Base-by-base conservation (phyloP, 2,113 vertebrate genomes). In the Leiothrix lutea region DNA sequence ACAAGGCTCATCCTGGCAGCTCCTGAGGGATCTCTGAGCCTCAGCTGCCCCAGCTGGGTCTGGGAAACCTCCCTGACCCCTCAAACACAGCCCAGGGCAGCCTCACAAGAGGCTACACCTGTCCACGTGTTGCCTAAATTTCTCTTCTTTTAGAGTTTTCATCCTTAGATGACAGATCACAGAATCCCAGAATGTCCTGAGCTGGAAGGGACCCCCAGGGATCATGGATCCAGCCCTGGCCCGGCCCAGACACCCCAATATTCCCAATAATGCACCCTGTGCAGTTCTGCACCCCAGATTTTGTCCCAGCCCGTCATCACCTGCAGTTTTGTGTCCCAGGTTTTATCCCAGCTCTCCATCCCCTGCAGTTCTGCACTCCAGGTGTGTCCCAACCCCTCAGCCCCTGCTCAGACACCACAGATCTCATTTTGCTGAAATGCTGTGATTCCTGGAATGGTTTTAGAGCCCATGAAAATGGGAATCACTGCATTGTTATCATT, bases 351-450 rank as follows among this genome's bases (percentile, higher is more conserved):
- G 13, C 31, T 19, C 35, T 36, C 47, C 65, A 15, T 11, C 6
- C n/a, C 21, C 7, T 10, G 12, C 64, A 11, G 1, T 42, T 71
- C 9, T 38, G 12, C 6, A 4, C 4, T 10, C 6, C 3, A 8
- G 29, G 8, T 16, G 2, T 8, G 4, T 70, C 18, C 8, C 74
- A 61, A 48, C 38, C 57, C 71, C 54, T 57, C 70, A 51, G 35
- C 17, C 50, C 10, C 62, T 67, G 16, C 13, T n/a, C 38, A 53
- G 62, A 25, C 7, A 17, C 0, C 36, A 28, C 20, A 72, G 26
- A 42, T 42, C 56, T 78, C 64, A 6, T 50, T 80, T 58, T 71
- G 70, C 40, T 50, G 8, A 73, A 79, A 29, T 0, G 0, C 42
- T n/a, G 9, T 5, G 0, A 42, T 38, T 69, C 58, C 47, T 13